These are phyloP conservation scores for Flexamia atlantica DNA, from an alignment of 2,888 invertebrate genomes.

Conservation along the genomic window DNA sequence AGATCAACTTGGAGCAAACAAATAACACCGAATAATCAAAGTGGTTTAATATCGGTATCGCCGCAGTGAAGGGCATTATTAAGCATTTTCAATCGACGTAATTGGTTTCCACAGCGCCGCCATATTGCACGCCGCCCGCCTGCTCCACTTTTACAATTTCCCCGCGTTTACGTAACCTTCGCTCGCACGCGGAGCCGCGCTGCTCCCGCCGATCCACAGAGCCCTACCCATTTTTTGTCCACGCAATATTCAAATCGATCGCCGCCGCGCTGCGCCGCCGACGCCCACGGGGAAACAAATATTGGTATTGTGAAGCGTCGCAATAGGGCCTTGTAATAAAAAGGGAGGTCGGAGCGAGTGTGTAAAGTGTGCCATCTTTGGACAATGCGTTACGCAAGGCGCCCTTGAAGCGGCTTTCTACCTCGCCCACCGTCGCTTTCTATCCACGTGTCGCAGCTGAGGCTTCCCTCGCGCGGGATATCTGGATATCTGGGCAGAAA, in stretches of 20 bases:
- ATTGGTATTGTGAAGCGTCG: conserved; percentile 14
- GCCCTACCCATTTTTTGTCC: not conserved
- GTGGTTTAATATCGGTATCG: too few relatives aligned
- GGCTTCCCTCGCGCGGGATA: not conserved
- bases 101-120: too few relatives aligned
- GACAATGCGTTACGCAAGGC: conserved; percentile 46
- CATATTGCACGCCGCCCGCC: too few relatives aligned
- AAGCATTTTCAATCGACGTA: too few relatives aligned
- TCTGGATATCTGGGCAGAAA: too few relatives aligned
- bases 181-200: too few relatives aligned
- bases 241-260: not conserved
- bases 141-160: too few relatives aligned
- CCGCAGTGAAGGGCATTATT: too few relatives aligned
- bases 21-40: too few relatives aligned
- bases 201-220: too few relatives aligned
- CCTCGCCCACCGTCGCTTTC: conserved; percentile 55
- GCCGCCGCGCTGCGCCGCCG: not conserved
- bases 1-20: too few relatives aligned
- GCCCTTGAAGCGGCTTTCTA: conserved; percentile 46
- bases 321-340: conserved; percentile 48
- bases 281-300: conserved; percentile 28
- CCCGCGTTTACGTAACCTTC: too few relatives aligned
- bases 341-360: conserved; percentile 45
- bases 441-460: not conserved
- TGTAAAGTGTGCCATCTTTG: conserved; percentile 59